Base-by-base conservation (phyloP, 2,797 vertebrate genomes). In the Epinephelus malabaricus region DNA sequence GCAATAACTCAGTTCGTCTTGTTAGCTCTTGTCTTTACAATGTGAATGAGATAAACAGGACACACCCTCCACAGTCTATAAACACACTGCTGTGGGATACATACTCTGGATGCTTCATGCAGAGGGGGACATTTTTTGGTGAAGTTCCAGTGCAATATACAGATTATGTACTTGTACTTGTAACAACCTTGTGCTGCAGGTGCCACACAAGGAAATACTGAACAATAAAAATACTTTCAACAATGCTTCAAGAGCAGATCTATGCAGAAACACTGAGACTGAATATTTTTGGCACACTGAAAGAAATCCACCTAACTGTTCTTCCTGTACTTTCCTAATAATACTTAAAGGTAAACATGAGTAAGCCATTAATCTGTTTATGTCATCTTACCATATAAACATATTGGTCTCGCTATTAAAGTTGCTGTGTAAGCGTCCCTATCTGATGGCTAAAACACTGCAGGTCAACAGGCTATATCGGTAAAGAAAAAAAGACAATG, bases 31-130 rank as follows among this genome's bases (percentile, higher is more conserved):
- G 45, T 19, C 45, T 64, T 17, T 63, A 49, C 18, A 50, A n/a
- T 12, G 12, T 2, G 30, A 51, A 30, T 49, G 4, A 45, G 21
- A 85, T 59, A 68, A 73, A 81, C 53, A 59, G 2, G 21, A 67
- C 65, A 70, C 87, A 70, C 82, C 76, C 82, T 30, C 18, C 38
- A 27, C 21, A 47, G 38, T 38, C 61, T 71, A 64, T 71, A 65
- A 76, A 76, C 56, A 47, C 19, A 38, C 56, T 62, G 66, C 56
- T 69, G 72, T 46, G 49, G 66, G 53, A 21, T 9, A 43, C 63
- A 78, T 63, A 55, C 47, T 75, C 43, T 15, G 23, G 18, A 75
- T 67, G 27, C 50, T 54, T 73, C 17, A 51, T 11, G 9, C 21
- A n/a, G 10, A 30, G 27, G 10, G 14, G n/a, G 2, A 67, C 46